These are phyloP conservation scores for Mirza zaza DNA, from an alignment of 2,113 vertebrate genomes.

Conservation along the genomic window DNA sequence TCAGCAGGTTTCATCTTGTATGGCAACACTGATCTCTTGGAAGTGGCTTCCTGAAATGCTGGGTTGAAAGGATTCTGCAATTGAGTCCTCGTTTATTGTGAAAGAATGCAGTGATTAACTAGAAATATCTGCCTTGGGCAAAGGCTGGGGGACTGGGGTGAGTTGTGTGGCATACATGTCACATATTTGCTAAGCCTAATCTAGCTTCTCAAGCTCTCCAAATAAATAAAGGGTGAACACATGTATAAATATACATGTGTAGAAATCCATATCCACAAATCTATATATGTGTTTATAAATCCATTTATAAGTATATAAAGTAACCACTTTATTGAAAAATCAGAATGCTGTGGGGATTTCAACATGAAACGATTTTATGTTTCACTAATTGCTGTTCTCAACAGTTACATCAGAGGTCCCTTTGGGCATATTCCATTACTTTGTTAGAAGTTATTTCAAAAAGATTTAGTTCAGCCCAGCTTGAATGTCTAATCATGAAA, in stretches of 20 bases:
- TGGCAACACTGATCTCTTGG: neutral
- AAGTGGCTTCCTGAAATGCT: neutral
- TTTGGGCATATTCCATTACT: neutral
- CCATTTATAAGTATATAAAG: neutral
- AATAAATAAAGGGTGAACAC: neutral
- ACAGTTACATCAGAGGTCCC: neutral
- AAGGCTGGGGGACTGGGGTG: neutral
- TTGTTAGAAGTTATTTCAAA: conserved; percentile 57
- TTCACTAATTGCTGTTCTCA: conserved; percentile 39
- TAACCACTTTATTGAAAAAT: conserved; percentile 10
- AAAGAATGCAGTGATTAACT: neutral
- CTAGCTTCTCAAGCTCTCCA: neutral
- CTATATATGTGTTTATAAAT: neutral
- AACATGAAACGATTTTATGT: conserved; percentile 22
- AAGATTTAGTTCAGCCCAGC: neutral
- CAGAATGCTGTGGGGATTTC: neutral
- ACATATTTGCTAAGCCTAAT: neutral
- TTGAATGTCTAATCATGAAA: neutral
- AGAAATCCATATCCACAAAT: neutral
- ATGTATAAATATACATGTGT: neutral
- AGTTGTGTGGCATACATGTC: neutral
- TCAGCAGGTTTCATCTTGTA: neutral
- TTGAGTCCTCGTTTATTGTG: neutral
- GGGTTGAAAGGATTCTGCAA: neutral
- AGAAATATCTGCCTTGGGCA: neutral